phyloP scores from a whole-genome alignment of 1,140 invertebrate species.

The Nasonia longicornis region DNA sequence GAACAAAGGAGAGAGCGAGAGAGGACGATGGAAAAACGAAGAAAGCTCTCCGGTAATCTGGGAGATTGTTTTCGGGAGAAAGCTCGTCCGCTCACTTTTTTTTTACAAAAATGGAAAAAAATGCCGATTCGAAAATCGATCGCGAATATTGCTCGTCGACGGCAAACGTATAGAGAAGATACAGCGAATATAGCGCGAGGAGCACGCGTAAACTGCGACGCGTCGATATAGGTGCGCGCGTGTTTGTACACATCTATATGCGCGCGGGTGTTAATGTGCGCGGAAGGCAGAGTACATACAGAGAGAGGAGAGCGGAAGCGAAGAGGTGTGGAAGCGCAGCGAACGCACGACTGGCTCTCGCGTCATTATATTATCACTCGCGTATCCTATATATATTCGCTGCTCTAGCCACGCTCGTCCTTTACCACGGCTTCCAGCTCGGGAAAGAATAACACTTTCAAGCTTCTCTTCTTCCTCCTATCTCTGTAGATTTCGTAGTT shows the following conservation, averaged over 20 bases:
- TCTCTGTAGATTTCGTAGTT: no score
- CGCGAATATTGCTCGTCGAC: no score
- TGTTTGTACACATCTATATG: slow-evolving; percentile 24
- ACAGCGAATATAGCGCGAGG: not conserved
- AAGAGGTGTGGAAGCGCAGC: slow-evolving; percentile 1
- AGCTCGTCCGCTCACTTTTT: no score
- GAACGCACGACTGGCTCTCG: slow-evolving; percentile 9
- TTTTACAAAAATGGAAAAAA: not conserved
- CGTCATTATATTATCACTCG: slow-evolving; percentile 21
- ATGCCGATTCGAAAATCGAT: not conserved
- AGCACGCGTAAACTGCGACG: not conserved
- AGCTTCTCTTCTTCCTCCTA: no score
- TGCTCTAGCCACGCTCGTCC: not conserved
- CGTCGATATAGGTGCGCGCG: not conserved
- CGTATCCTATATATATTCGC: no score
- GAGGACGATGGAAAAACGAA: slow-evolving; percentile 2
- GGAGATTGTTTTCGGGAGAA: not conserved
- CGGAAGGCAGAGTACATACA: not conserved
- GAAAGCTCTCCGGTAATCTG: not conserved
- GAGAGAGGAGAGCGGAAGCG: slow-evolving; percentile 5
- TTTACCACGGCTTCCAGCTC: no score
- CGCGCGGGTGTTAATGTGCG: slow-evolving; percentile 26
- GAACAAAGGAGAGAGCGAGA: not conserved
- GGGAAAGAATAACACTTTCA: no score
- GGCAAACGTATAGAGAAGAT: no score